A percentile compares a stretch with the other conserved stretches of the same genome.
These are phyloP conservation scores for Apocheima hispidaria DNA, from an alignment of 2,888 invertebrate genomes.

Conservation along the genomic window DNA sequence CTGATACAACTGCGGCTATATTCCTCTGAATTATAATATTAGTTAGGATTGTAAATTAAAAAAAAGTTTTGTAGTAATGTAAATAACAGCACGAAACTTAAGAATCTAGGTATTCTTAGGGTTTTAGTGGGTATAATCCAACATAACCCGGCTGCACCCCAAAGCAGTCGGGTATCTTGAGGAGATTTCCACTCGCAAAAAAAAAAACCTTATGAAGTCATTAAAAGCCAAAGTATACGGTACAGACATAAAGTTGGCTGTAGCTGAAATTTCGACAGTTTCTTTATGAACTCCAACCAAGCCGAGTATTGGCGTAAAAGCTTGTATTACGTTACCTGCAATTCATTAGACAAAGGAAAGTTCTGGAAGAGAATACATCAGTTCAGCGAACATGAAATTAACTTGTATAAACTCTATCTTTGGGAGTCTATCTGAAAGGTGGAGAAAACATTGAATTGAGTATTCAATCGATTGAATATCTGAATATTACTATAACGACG, in stretches of 20 bases:
- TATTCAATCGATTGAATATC: background rate
- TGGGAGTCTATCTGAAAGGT: background rate
- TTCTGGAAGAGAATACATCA: slow-evolving; percentile 32
- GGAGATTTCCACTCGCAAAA: no score
- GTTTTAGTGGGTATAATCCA: no score
- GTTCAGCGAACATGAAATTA: slow-evolving; percentile 26
- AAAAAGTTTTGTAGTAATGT: no score
- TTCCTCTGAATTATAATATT: no score
- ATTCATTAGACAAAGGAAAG: slow-evolving; percentile 48
- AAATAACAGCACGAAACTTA: no score
- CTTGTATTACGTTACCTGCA: slow-evolving; percentile 44
- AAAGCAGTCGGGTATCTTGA: no score
- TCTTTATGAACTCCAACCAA: slow-evolving; percentile 18
- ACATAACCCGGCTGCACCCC: no score
- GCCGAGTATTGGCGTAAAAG: slow-evolving; percentile 27
- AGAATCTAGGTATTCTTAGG: no score
- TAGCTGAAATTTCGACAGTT: slow-evolving; percentile 19
- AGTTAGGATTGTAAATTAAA: no score
- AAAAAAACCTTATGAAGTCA: background rate
- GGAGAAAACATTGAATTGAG: background rate
- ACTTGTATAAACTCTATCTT: slow-evolving; percentile 21
- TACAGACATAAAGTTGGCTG: slow-evolving; percentile 3
- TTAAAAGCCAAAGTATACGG: background rate
- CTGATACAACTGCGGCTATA: no score
- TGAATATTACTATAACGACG: no score